phyloP scores from a whole-genome alignment of 2,113 vertebrate species.

The Istiophorus platypterus region DNA sequence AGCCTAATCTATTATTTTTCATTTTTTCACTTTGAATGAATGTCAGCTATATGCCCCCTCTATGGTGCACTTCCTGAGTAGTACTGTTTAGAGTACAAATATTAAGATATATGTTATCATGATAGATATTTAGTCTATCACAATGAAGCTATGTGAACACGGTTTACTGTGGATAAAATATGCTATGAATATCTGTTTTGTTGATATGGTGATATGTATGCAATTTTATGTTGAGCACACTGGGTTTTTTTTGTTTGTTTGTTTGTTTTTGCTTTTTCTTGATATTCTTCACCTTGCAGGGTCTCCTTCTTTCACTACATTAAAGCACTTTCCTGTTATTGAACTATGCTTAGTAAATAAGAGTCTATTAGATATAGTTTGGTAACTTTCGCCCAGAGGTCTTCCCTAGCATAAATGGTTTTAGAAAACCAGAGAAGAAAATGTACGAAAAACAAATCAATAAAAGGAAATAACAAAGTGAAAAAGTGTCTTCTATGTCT shows the following conservation, averaged over 20 bases:
- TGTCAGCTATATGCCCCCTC: slow-evolving; percentile 42
- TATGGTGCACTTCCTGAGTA: slow-evolving; percentile 60
- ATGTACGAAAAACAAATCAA: slow-evolving; percentile 7
- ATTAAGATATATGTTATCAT: slow-evolving; percentile 49
- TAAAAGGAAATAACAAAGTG: slow-evolving; percentile 27
- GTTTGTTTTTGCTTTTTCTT: slow-evolving; percentile 50
- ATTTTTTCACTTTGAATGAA: slow-evolving; percentile 62
- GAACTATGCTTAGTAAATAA: slow-evolving; percentile 54
- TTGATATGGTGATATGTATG: slow-evolving; percentile 20
- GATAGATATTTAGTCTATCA: slow-evolving; percentile 70
- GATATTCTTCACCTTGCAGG: slow-evolving; percentile 54
- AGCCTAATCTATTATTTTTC: neutral
- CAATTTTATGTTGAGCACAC: slow-evolving; percentile 5
- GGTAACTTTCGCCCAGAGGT: neutral
- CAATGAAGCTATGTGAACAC: slow-evolving; percentile 79
- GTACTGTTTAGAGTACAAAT: slow-evolving; percentile 76
- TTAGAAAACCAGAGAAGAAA: neutral
- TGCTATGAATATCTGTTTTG: slow-evolving; percentile 56
- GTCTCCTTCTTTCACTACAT: slow-evolving; percentile 87
- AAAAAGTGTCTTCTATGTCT: neutral
- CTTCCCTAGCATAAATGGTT: neutral
- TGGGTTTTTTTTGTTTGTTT: neutral
- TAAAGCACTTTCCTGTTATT: slow-evolving; percentile 83
- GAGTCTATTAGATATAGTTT: neutral
- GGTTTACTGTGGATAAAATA: slow-evolving; percentile 60